Base-by-base conservation (phyloP, 2,113 vertebrate genomes). In the Sinocyclocheilus rhinocerous region DNA sequence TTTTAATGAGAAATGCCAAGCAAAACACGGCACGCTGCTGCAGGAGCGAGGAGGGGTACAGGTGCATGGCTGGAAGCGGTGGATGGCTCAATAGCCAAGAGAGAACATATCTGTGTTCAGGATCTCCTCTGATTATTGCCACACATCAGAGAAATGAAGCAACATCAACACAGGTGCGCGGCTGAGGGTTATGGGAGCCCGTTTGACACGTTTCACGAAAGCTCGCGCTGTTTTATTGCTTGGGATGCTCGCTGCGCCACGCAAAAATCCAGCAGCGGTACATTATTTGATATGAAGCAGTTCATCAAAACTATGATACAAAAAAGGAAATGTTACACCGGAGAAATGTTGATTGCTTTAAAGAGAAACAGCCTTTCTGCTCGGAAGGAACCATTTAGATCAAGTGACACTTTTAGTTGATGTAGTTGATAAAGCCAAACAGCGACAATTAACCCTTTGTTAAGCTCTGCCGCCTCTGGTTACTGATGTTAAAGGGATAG, bases 21-120 rank as follows among this genome's bases (percentile, higher is more conserved):
- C 92, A 86, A 92, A 92, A 91, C 91, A 89, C 90, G 90, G 91
- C 90, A 42, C n/a, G 61, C 75, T n/a, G 76, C 55, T 72, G 73
- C 65, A 52, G 67, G 81, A 89, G 81, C 85, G 76, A 81, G 72
- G 86, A 65, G 83, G 84, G 91, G 92, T 94, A 94, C 93, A 95
- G 93, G 93, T 95, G 94, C 91, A 90, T 93, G 88, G 93, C 94
- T 93, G 90, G 92, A 90, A 94, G 93, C 93, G 86, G 86, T 92
- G 87, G 80, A 91, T 87, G 80, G 52, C 61, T 87, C 69, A 88
- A 87, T 42, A 87, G 87, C 82, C 88, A 83, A 84, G 76, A 87
- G 79, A 85, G 83, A 87, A 81, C 85, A 78, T 85, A 85, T 85
- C 87, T 87, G 83, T 87, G 84, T 29, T 86, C 70, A 61, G 67